Base-by-base conservation (phyloP, 2,888 invertebrate species). In the Malthinus flaveolus region DNA sequence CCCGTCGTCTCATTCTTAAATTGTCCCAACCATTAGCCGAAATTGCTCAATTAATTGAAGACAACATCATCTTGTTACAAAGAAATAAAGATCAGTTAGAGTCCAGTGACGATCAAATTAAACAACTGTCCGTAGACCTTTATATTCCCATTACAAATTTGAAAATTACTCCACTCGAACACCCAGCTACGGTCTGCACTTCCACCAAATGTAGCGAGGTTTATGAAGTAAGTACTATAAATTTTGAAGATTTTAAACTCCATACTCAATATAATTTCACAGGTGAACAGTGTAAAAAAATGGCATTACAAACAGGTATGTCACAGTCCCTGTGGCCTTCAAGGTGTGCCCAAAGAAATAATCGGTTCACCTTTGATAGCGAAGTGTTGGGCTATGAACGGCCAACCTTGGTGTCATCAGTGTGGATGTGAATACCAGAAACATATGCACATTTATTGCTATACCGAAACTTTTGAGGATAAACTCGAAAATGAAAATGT, bases 391-490 rank as follows among this genome's bases (percentile, higher is more conserved):
- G 69, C 73, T 1, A 75, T 74, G 67, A 46, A 56, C 15, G 35
- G 50, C 3, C 51, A 46, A 7, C 33, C 52, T 7, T 65, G 62
- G 48, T 75, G 75, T 52, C 60, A 12, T 7, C 57, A 62, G 48
- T 76, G 76, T 51, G 34, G 52, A 0, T 73, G 73, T 46, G 67
- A 68, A 46, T 75, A 68, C 59, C 66, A 62, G 11, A 61, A 68
- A 0, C 76, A 76, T 49, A 72, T 74, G 73, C 76, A 76, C 50
- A 66, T 76, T 11, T 75, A 75, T 51, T 75, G 73, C 54, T 60
- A 68, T 52, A 72, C 72, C 1, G 65, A 69, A 55, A 68, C 69
- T 4, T 65, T 66, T 46, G 63, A 69, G 36, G 63, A 63, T 10
- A 61, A 64, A 33, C 66, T 70, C 36, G 60, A 62, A 11, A 71